Base-by-base conservation (phyloP, 2,797 vertebrate species). In the Acanthis flammea region DNA sequence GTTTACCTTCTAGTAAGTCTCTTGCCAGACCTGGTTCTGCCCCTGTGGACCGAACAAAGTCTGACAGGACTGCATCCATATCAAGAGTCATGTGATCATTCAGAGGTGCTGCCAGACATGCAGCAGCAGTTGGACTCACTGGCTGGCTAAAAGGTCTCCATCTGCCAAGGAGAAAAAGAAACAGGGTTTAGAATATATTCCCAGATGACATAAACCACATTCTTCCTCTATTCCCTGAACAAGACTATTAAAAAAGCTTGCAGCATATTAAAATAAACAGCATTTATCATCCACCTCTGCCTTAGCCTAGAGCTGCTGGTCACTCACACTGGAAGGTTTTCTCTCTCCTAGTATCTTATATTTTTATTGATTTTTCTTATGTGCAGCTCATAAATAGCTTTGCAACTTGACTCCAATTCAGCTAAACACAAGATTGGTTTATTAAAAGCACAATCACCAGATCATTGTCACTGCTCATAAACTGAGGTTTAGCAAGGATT, bases 1-100 rank as follows among this genome's bases (percentile, higher is more conserved):
- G 7, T 98, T 98, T 98, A 99, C 99, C 99, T 99, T 99, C 99
- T 93, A 99, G 98, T 98, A 99, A 98, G 98, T 99, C 99, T 98
- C 99, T 99, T 97, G 99, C 99, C 99, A 99, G 99, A 99, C 99
- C 99, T 61, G 99, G 99, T 98, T 99, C 99, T 96, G 99, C 99
- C 98, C 99, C 99, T 3, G 99, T 99, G 98, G 99, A 99, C 98
- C 99, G 99, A 99, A 99, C 99, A 98, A 99, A 99, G 99, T 99
- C 99, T 99, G 99, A 99, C 98, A 99, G 99, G 99, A 99, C 99
- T 97, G 99, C 98, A 78, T 99, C 99, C 99, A 99, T 99, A 98
- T 99, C 99, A 99, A 99, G 99, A 98, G 99, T 99, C 99, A 99
- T 99, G 98, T 98, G 99, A 98, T 99, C 98, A 98, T 99, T 98